Evolutionary conservation across 1,140 invertebrate species (phyloP), one percentile per base, ranked within the genome.

Genomic region (Cherax quadricarinatus): DNA sequence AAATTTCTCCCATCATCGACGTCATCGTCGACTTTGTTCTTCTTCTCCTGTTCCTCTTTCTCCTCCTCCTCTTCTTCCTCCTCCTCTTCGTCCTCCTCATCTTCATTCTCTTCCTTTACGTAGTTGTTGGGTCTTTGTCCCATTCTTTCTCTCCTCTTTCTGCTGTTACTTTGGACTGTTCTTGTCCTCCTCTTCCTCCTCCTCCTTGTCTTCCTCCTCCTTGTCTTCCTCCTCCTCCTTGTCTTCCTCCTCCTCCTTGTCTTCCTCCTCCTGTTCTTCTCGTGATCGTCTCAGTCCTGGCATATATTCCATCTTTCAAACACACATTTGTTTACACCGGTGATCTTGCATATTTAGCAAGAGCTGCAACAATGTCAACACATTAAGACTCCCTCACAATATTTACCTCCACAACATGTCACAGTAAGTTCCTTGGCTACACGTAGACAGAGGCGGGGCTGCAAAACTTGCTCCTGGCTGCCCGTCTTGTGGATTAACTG

Each of bases 71-170:
- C n/a, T 3, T 70, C 66, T 3, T n/a, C n/a, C 66, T 70, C 66
- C 3, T n/a, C n/a, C 66, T 70, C 66, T 3, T n/a, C 3, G 1
- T 70, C 66, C 3, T n/a, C n/a, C 66, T 70, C 3, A 1, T n/a
- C n/a, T 3, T 70, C 66, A 1, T n/a, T 70, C 66, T 70, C 66
- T 70, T n/a, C n/a, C 66, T 70, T n/a, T 41, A 18, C 66, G 1
- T 1, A 1, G 16, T 70, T n/a, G 14, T n/a, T 70, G 16, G 14
- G 16, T 1, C 66, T 70, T n/a, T 70, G 16, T 70, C 66, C n/a
- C 66, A 18, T n/a, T 70, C 66, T 70, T n/a, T 70, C 66, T 70
- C 66, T 70, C 66, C n/a, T n/a, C n/a, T n/a, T 70, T n/a, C n/a
- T n/a, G 1, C 66, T 70, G 16, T 70, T n/a, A 1, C 3, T 70